phyloP scores from a whole-genome alignment of 2,797 vertebrate genomes.

The Falco biarmicus region DNA sequence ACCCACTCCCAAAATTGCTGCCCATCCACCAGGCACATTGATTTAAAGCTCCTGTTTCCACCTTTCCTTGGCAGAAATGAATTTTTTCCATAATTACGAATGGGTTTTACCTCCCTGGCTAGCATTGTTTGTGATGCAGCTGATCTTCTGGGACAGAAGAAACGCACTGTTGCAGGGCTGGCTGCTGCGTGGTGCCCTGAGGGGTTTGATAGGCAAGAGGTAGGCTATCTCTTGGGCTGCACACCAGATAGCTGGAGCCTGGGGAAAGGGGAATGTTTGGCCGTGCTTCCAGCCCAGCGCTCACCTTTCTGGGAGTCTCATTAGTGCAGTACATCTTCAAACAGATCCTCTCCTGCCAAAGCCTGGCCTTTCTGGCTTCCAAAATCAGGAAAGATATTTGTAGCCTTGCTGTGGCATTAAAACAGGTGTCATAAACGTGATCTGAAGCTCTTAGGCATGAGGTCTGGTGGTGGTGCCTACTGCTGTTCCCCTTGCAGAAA shows the following conservation, averaged over 20 bases:
- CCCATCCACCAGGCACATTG: not conserved
- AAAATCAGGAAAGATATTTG: not conserved
- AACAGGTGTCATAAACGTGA: not conserved
- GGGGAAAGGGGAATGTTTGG: no score
- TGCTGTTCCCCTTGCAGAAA: not conserved
- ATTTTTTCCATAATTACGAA: not conserved
- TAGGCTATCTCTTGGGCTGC: not conserved
- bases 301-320: not conserved
- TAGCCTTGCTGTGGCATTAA: not conserved
- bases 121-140: rapidly evolving
- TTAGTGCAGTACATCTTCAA: not conserved
- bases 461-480: not conserved
- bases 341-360: not conserved
- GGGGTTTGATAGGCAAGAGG: not conserved
- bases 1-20: not conserved
- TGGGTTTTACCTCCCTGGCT: not conserved
- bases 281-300: rapidly evolving
- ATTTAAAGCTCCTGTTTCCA: not conserved
- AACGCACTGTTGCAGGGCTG: not conserved
- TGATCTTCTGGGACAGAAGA: not conserved
- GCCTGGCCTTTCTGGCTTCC: not conserved
- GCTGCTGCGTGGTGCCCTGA: rapidly evolving
- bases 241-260: rapidly evolving
- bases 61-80: not conserved
- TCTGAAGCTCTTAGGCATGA: not conserved